Base-by-base conservation (phyloP, 2,888 invertebrate genomes). In the Pecten maximus region DNA sequence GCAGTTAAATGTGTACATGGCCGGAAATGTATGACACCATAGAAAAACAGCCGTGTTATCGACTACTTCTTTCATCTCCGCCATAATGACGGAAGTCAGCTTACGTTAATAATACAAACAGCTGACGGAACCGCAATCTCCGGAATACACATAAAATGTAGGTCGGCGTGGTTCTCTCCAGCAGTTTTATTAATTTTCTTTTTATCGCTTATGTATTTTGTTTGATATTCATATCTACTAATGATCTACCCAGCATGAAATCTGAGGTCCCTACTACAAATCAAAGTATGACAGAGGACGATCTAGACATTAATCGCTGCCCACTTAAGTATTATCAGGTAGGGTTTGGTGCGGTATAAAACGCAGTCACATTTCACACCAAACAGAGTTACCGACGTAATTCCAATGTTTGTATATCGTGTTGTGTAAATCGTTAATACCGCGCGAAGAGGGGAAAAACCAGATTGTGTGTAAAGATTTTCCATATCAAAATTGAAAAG, bases 91-190 rank as follows among this genome's bases (percentile, higher is more conserved):
- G 74, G 74, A 74, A 74, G 74, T 23, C 74, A 74, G 74, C 10
- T 28, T 12, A 74, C 35, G 74, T 74, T 74, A 74, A 74, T 74
- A 74, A 74, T 35, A 74, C 28, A 74, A 74, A 74, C 74, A 74
- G 74, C 74, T 74, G 74, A 74, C 74, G 74, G 74, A 74, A 74
- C 74, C 74, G 35, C 74, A 74, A 74, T 74, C 74, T 74, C 74
- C 74, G 74, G 74, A 74, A 74, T 74, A 74, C 74, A 74, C 74
- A 74, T 35, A 74, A 44, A 74, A 74, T 74, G 74, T 74, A 74
- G 74, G 74, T 74, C 74, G 74, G 35, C 74, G 28, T 74, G 0
- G 74, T 35, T 74, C 28, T 74, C 74, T 74, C 74, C 74, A 74
- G 74, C 74, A 35, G 74, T 74, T 74, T 74, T 74, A 74, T 74